phyloP scores from a whole-genome alignment of 1,140 invertebrate genomes.

The Heliothis virescens region DNA sequence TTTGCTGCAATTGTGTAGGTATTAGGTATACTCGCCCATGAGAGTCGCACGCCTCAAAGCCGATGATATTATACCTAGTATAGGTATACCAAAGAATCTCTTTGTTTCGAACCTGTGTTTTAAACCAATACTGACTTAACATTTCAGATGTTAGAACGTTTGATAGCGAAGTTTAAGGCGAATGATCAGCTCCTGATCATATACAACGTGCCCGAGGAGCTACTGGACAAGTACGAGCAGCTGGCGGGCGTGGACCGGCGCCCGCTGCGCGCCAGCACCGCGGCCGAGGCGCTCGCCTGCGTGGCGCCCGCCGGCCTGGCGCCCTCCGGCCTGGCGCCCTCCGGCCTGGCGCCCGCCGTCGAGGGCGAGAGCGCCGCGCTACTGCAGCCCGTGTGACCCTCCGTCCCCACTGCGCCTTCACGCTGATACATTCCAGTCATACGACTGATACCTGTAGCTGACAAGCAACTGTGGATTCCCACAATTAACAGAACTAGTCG shows the following conservation, averaged over 20 bases:
- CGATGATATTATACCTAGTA: no score
- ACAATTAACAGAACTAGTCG: not conserved
- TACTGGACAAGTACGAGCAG: slow-evolving; percentile 58
- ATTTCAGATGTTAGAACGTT: slow-evolving; percentile 75
- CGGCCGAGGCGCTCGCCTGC: slow-evolving; percentile 49
- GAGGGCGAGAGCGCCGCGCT: not conserved
- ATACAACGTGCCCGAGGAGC: slow-evolving; percentile 88
- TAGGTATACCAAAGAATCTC: no score
- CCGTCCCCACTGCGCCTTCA: not conserved
- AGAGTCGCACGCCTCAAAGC: no score
- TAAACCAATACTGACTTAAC: no score
- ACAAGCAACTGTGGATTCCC: no score
- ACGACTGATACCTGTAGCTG: not conserved
- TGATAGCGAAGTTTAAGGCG: slow-evolving; percentile 88
- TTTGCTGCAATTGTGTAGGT: no score
- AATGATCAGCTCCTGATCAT: slow-evolving; percentile 88
- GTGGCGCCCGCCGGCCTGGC: slow-evolving; percentile 10
- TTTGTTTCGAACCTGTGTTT: no score
- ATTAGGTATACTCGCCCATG: no score
- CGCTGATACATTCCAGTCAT: not conserved
- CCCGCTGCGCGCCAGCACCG: slow-evolving; percentile 48
- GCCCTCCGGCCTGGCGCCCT: not conserved
- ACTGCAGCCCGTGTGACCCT: not conserved
- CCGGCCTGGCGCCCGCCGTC: not conserved
- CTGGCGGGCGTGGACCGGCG: slow-evolving; percentile 55